Conservation (phyloP, 2,888 invertebrate species). For the Syrphus vitripennis region DNA sequence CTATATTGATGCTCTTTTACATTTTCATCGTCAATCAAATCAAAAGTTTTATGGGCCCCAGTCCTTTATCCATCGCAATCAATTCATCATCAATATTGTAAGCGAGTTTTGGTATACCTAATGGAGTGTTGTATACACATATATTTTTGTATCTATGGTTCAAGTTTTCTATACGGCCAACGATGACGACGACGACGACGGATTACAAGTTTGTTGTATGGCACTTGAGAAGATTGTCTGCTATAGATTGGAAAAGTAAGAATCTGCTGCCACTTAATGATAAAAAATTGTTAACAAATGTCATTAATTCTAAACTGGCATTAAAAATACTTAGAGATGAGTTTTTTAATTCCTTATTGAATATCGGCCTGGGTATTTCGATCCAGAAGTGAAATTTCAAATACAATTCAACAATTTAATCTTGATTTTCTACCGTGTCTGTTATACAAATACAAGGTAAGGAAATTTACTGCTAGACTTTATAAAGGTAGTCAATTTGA, state of each 20-base stretch:
- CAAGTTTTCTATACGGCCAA: conserved; percentile 28
- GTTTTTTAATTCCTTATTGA: too few relatives aligned
- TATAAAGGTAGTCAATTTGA: too few relatives aligned
- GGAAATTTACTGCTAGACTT: too few relatives aligned
- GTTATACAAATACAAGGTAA: too few relatives aligned
- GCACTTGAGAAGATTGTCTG: neutral
- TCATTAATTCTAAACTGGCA: too few relatives aligned
- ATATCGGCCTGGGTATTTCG: too few relatives aligned
- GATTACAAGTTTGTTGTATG: neutral
- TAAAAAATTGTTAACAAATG: conserved; percentile 3
- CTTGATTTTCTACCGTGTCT: too few relatives aligned
- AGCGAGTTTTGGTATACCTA: neutral
- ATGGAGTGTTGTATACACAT: conserved; percentile 7
- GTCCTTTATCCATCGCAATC: conserved; percentile 17
- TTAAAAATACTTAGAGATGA: too few relatives aligned
- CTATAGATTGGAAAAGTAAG: neutral
- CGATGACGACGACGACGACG: too few relatives aligned
- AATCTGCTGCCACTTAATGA: neutral
- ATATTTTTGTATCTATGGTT: conserved; percentile 7
- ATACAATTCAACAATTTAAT: too few relatives aligned
- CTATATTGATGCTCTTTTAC: conserved; percentile 50
- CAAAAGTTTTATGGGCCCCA: conserved; percentile 35
- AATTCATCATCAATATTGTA: conserved; percentile 50
- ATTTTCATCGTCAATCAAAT: conserved; percentile 63
- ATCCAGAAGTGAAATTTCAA: too few relatives aligned